Conservation (phyloP, 2,113 vertebrate species). For the Amazona guildingii region DNA sequence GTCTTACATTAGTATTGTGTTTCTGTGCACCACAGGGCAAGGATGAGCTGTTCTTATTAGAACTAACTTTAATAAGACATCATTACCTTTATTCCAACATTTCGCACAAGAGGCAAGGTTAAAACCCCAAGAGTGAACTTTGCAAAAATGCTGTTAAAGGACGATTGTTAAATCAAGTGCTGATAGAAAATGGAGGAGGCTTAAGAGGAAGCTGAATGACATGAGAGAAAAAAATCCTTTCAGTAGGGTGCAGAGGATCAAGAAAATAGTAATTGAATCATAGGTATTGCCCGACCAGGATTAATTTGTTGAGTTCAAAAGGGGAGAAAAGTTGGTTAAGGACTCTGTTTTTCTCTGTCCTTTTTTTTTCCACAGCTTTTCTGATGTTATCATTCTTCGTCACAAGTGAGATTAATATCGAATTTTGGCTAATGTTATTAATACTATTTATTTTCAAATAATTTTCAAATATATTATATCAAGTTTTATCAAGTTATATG, state of each 20-base stretch:
- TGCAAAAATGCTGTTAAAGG: conserved; percentile 26
- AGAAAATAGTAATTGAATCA: conserved; percentile 53
- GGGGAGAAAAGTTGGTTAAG: not conserved
- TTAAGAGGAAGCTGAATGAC: conserved; percentile 42
- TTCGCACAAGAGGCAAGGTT: conserved; percentile 26
- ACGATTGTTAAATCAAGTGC: conserved; percentile 45
- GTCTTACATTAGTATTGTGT: not conserved
- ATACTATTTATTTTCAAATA: not conserved
- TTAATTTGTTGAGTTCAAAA: conserved; percentile 51
- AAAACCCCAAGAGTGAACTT: conserved; percentile 30
- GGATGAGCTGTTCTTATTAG: conserved; percentile 39
- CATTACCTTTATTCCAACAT: conserved; percentile 35
- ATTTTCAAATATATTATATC: not conserved
- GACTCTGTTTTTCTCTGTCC: not conserved
- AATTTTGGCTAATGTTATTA: not conserved
- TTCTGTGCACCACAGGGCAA: not conserved
- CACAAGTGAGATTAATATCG: not conserved
- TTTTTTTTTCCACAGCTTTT: not conserved
- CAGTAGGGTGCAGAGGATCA: conserved; percentile 23
- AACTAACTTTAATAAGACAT: conserved; percentile 36
- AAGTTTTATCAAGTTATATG: not conserved
- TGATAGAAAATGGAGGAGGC: conserved; percentile 31
- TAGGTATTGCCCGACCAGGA: conserved; percentile 11
- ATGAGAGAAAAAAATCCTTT: not conserved
- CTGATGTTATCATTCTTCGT: not conserved